A percentile compares a stretch with the other conserved stretches of the same genome.
Evolutionary conservation across 1,140 invertebrate species (phyloP).

Genomic region (Metaphire vulgaris): DNA sequence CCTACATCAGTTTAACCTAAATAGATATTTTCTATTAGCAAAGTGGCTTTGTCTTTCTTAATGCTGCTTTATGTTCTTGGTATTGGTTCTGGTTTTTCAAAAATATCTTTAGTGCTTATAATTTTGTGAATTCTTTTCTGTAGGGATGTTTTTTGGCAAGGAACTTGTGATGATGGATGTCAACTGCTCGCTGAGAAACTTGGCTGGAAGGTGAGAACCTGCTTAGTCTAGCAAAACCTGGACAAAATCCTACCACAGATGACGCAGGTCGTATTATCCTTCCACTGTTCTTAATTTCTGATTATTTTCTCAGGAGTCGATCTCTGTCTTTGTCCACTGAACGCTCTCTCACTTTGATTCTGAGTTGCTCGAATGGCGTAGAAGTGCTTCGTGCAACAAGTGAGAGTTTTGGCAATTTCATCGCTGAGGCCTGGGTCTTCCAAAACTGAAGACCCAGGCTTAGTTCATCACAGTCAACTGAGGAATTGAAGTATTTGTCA

Average conservation of each 20-base stretch:
- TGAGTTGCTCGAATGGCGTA: not conserved
- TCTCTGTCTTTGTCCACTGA: too few relatives aligned
- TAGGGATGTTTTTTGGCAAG: constrained; percentile 77
- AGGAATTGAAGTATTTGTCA: not conserved
- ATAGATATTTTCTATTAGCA: too few relatives aligned
- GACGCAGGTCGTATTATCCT: too few relatives aligned
- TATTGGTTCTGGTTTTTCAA: too few relatives aligned
- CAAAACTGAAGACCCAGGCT: not conserved
- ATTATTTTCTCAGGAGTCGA: too few relatives aligned
- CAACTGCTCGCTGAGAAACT: constrained; percentile 68
- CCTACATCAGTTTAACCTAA: too few relatives aligned
- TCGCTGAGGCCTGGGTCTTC: not conserved
- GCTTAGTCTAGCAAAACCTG: not conserved
- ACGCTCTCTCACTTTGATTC: not conserved
- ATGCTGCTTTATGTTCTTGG: too few relatives aligned
- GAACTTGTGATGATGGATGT: constrained; percentile 82
- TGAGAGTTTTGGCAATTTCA: not conserved
- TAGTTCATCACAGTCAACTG: not conserved
- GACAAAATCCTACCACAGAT: too few relatives aligned
- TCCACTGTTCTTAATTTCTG: too few relatives aligned
- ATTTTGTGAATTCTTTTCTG: too few relatives aligned
- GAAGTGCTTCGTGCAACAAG: not conserved
- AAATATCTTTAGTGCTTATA: too few relatives aligned
- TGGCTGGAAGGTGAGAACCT: constrained; percentile 63
- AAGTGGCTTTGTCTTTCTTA: too few relatives aligned